phyloP scores from a whole-genome alignment of 2,888 invertebrate species.

The Pristionchus entomophagus region DNA sequence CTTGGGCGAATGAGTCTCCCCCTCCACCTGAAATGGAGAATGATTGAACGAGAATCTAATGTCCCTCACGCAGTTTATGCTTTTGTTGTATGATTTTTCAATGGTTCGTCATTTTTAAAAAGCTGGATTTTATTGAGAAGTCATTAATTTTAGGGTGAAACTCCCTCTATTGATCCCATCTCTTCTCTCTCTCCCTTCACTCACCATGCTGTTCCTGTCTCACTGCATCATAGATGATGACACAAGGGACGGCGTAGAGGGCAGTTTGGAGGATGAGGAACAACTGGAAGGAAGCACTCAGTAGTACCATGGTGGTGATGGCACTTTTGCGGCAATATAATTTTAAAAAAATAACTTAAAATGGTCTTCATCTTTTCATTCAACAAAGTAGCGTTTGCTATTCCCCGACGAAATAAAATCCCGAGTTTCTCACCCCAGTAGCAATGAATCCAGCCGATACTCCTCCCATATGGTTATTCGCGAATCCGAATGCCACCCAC shows the following conservation, averaged over 20 bases:
- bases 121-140: too few relatives aligned
- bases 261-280: conserved; percentile 71
- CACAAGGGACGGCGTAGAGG: conserved; percentile 69
- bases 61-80: too few relatives aligned
- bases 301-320: background rate
- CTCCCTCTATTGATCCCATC: too few relatives aligned
- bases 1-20: conserved; percentile 23
- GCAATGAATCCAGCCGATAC: conserved; percentile 72
- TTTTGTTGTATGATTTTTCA: too few relatives aligned
- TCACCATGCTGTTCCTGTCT: conserved; percentile 43
- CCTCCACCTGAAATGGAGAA: background rate
- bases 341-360: too few relatives aligned
- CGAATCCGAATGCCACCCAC: conserved; percentile 72
- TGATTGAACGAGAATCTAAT: background rate
- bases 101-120: too few relatives aligned
- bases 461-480: conserved; percentile 63
- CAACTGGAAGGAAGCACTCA: conserved; percentile 58
- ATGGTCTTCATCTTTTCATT: too few relatives aligned
- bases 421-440: conserved; percentile 62
- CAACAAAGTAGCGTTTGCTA: too few relatives aligned
- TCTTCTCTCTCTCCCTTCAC: background rate
- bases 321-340: background rate
- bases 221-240: conserved; percentile 68
- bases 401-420: too few relatives aligned
- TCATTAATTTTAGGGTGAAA: too few relatives aligned